Evolutionary conservation across 2,113 vertebrate genomes (phyloP), one percentile per base, ranked within the genome.

Genomic region (Oncorhynchus mykiss): DNA sequence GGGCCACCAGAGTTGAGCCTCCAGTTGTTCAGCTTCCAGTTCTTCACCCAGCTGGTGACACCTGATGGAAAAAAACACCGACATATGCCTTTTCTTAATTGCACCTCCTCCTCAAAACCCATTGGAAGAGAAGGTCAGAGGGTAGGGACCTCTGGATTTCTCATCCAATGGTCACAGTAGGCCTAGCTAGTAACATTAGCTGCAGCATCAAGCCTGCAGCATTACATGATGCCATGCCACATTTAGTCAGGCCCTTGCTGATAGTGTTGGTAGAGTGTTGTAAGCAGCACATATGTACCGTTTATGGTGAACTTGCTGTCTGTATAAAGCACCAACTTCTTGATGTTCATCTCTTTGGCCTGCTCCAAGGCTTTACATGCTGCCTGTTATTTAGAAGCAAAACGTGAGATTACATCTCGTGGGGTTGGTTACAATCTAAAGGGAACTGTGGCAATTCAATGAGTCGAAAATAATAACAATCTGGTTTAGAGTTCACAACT

Each of bases 261-360:
- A 45, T 45, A 45, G 9, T 45, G 39, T 45, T 45, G 39, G 9
- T 45, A 11, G 39, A 16, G 11, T n/a, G 72, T 3, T 18, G 2
- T 45, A 45, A 49, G 0, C 31, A 14, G 18, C 6, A 16, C 8
- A 25, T 45, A 24, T 91, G 90, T 80, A 99, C 98, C 97, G 0
- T 99, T 96, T 88, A 99, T 98, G 1, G 97, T 99, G 71, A 98
- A 99, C 89, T 94, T 98, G 91, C 98, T 99, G 83, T 99, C 98
- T 0, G 97, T 98, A 86, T 96, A 99, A n/a, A 99, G 90, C 34
- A 95, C 92, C 67, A 99, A 25, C 74, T 97, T 99, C 79, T 85
- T 89, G 73, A 99, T 94, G 83, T 94, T 89, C 54, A 92, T 92
- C 57, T 94, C 89, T 90, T 88, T 95, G n/a, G 98, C 97, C 76